Evolutionary conservation across 2,888 invertebrate genomes (phyloP), one percentile per base, ranked within the genome.

Genomic region (Liopterus haemorrhoidalis): DNA sequence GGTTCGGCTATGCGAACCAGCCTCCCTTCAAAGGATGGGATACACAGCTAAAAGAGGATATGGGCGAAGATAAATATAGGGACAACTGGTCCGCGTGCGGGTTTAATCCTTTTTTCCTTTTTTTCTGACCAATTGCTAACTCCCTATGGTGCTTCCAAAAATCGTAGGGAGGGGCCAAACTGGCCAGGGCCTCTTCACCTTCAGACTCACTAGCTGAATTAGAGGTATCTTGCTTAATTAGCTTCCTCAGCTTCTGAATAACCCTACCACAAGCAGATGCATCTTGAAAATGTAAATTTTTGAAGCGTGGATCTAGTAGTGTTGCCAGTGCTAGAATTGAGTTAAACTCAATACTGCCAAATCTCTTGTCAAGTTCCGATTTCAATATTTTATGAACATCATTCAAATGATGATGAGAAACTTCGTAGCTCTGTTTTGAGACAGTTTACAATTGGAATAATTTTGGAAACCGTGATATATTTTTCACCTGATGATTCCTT

Each of bases 171-270:
- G 54, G 46, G 32, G 41, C 47, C n/a, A n/a, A n/a, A n/a, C n/a
- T n/a, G n/a, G n/a, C n/a, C n/a, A n/a, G n/a, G 41, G 53, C 38
- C 49, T 43, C 41, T 53, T 59, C 54, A 52, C 56, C 54, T 56
- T 57, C 54, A 47, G 55, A 58, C 42, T 56, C 56, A 33, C 24
- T 41, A 21, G 15, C 22, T 19, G 41, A 41, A 8, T 20, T 20
- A 6, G 20, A 2, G 6, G 9, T 40, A 40, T 38, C 35, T 41
- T 41, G 22, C 16, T 33, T 35, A 19, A 35, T 18, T 12, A 37
- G 2, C n/a, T 32, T 40, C 4, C 11, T 40, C 3, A 40, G 31
- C 31, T 40, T 31, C 31, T 40, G 42, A 42, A 54, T 54, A 35
- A n/a, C n/a, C n/a, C n/a, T n/a, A n/a, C n/a, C n/a, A n/a, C n/a